Conservation (phyloP, 2,113 vertebrate genomes). For the Malaclemys terrapin region DNA sequence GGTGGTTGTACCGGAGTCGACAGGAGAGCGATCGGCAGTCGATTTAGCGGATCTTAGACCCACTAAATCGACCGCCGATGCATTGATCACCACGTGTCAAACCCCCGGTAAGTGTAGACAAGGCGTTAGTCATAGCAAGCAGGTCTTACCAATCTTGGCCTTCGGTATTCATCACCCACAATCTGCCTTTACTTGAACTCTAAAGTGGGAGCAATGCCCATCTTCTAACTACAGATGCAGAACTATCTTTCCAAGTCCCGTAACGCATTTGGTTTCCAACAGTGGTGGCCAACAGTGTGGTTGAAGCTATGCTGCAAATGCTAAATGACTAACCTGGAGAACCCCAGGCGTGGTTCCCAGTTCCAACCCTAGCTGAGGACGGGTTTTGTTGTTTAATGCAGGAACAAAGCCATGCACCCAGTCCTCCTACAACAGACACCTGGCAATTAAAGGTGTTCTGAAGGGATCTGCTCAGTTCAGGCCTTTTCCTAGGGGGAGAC, state of each 20-base stretch:
- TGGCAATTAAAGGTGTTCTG: background rate
- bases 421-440: background rate
- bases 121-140: background rate
- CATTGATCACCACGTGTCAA: too few species aligned
- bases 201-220: background rate
- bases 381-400: background rate
- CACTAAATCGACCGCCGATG: too few species aligned
- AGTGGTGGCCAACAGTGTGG: fast-evolving
- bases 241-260: background rate
- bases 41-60: too few species aligned
- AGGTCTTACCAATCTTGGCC: background rate
- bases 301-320: background rate
- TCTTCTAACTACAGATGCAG: background rate
- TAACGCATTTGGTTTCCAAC: background rate
- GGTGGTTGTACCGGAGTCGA: too few species aligned
- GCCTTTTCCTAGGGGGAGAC: background rate
- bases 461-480: background rate
- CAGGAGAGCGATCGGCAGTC: too few species aligned
- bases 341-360: background rate
- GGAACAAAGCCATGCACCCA: fast-evolving
- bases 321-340: background rate
- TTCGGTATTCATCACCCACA: background rate
- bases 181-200: background rate
- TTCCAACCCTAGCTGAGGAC: background rate
- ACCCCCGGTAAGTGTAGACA: too few species aligned